Base-by-base conservation (phyloP, 2,888 invertebrate genomes). In the Acleris holmiana region DNA sequence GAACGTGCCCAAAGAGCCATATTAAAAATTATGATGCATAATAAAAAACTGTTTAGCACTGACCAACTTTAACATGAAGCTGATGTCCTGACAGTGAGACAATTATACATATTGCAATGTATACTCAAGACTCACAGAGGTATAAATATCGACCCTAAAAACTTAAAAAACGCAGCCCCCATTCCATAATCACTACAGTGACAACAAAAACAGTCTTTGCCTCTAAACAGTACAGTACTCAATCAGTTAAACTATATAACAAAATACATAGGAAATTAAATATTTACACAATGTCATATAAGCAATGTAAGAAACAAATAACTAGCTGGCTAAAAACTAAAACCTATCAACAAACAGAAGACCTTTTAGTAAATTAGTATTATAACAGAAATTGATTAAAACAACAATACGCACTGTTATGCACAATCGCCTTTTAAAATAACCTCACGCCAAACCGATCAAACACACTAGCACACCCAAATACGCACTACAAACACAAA, bases 1-100 rank as follows among this genome's bases (percentile, higher is more conserved):
- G 46, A 47, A 47, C 46, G 46, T n/a, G 46, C 46, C 15, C 46
- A 47, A 17, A 47, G 46, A 47, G 46, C 46, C n/a, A 47, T 47
- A 15, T 17, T 47, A 17, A 47, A 47, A 47, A 18, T 47, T n/a
- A 47, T 47, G 18, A 2, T 47, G 7, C 18, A 17, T 17, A 47
- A 47, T 2, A n/a, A 18, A 7, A n/a, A 18, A 17, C 17, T 2
- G 7, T 47, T 15, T 18, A 17, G 17, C n/a, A 47, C 5, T n/a
- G n/a, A 47, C 17, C 15, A 17, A 7, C 17, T 47, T 7, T 47
- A 47, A 2, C 10, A 47, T 7, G 46, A 47, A n/a, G n/a, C 46
- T 17, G 8, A 47, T n/a, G n/a, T 47, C 17, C 46, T 47, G 18
- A 47, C 46, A n/a, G 46, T 47, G 10, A 47, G 46, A 47, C 46